A percentile compares a stretch with the other conserved stretches of the same genome.
Conservation (phyloP, 2,113 vertebrate species). For the Clarias gariepinus region DNA sequence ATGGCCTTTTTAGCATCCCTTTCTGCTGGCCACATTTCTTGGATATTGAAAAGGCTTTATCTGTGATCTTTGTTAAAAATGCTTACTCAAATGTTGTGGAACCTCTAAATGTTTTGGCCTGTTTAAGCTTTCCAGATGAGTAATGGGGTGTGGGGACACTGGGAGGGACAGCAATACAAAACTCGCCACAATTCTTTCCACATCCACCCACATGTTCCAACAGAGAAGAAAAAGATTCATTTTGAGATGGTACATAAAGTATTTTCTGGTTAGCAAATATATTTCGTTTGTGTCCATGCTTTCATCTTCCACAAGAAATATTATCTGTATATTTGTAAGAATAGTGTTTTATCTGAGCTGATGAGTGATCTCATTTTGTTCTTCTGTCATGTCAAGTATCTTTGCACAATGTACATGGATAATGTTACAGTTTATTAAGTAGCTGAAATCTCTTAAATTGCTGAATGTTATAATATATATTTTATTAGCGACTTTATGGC, state of each 20-base stretch:
- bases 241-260: not conserved
- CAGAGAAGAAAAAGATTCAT: slow-evolving; percentile 31
- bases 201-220: slow-evolving; percentile 33
- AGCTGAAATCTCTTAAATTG: not conserved
- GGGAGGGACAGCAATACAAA: slow-evolving; percentile 7
- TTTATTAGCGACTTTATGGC: slow-evolving; percentile 7
- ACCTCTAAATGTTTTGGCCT: not conserved
- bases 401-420: not conserved
- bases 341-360: slow-evolving; percentile 19
- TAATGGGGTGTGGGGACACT: slow-evolving; percentile 33
- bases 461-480: not conserved
- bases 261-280: slow-evolving; percentile 8
- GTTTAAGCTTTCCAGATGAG: slow-evolving; percentile 9
- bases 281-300: not conserved
- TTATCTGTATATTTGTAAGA: not conserved
- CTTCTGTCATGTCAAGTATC: slow-evolving; percentile 14
- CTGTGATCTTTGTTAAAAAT: not conserved
- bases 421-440: slow-evolving; percentile 13
- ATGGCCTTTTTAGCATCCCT: too few species aligned
- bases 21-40: not conserved
- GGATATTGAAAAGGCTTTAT: not conserved
- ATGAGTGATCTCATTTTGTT: slow-evolving; percentile 19
- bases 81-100: slow-evolving; percentile 13
- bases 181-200: slow-evolving; percentile 25
- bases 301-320: slow-evolving; percentile 11